Evolutionary conservation across 1,140 invertebrate genomes (phyloP), one percentile per base, ranked within the genome.

Genomic region (Gryon sp.): DNA sequence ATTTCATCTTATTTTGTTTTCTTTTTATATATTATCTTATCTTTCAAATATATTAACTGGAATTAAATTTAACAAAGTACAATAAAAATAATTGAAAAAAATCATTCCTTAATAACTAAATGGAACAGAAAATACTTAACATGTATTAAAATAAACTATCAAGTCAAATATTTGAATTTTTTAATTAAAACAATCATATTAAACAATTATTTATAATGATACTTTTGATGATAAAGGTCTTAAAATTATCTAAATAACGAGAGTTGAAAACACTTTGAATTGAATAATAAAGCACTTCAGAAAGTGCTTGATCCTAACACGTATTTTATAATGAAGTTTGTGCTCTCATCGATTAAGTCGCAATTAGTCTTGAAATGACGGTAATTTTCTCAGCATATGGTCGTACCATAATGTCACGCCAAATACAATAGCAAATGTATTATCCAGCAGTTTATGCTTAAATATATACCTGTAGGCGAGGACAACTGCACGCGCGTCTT

Each of bases 311-410:
- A 78, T 68, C 41, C 60, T 32, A 59, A 66, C 50, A 65, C 59
- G 32, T 57, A 46, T 73, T 66, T 68, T 62, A 80, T 84, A 82
- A 83, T 81, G 66, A 86, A 85, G 81, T 82, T 81, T 78, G 57
- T 80, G 69, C 79, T 82, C 76, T 86, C 79, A 85, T 86, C 82
- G 84, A 84, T 85, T 84, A 83, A 82, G 72, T 81, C 78, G 73
- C 76, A 86, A 86, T 87, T 87, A 86, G 72, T 55, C 38, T 48
- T 36, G 69, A 79, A 77, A 85, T 82, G 79, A 84, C 68, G 62
- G 83, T 83, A 84, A 86, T 86, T 86, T 85, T 59, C 38, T 69
- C 72, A 78, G 78, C 86, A 87, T 86, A 87, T 87, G 86, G 86
- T 53, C 50, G 70, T 83, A 81, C 75, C 84, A 84, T 86, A 84